Percentiles rank a stretch among this genome's conserved stretches.
Evolutionary conservation across 92 coral and sea anemone genomes (phyloP).

Genomic region (Porites cylindrica): DNA sequence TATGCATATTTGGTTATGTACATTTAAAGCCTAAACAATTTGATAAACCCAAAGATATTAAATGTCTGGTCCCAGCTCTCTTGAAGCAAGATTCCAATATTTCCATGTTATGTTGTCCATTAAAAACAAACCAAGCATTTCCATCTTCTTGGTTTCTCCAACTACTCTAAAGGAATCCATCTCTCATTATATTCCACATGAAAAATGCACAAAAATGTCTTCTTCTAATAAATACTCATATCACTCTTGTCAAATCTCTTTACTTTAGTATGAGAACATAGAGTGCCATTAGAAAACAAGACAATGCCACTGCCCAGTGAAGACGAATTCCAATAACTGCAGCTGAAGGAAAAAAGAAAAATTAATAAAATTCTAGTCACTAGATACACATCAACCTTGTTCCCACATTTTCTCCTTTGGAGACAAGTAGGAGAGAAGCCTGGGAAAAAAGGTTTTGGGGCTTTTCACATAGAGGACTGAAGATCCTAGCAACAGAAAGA

Average conservation of each 20-base stretch:
- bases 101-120: neutral
- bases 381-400: too few species aligned
- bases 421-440: too few species aligned
- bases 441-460: too few species aligned
- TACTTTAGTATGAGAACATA: slow-evolving; percentile 88
- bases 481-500: too few species aligned
- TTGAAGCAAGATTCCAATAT: neutral
- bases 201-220: neutral
- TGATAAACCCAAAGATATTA: too few species aligned
- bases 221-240: neutral
- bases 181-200: neutral
- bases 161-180: too few species aligned
- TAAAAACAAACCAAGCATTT: neutral
- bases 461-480: too few species aligned
- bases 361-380: too few species aligned
- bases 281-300: slow-evolving; percentile 84
- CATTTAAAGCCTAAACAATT: too few species aligned
- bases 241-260: neutral
- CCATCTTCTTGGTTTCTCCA: neutral
- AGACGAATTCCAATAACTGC: slow-evolving; percentile 98
- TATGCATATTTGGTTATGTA: too few species aligned
- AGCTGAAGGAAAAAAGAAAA: slow-evolving; percentile 67
- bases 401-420: too few species aligned
- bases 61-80: too few species aligned
- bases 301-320: slow-evolving; percentile 95